Evolutionary conservation across 2,113 vertebrate genomes (phyloP), one percentile per base, ranked within the genome.

Genomic region (Catagonus wagneri): DNA sequence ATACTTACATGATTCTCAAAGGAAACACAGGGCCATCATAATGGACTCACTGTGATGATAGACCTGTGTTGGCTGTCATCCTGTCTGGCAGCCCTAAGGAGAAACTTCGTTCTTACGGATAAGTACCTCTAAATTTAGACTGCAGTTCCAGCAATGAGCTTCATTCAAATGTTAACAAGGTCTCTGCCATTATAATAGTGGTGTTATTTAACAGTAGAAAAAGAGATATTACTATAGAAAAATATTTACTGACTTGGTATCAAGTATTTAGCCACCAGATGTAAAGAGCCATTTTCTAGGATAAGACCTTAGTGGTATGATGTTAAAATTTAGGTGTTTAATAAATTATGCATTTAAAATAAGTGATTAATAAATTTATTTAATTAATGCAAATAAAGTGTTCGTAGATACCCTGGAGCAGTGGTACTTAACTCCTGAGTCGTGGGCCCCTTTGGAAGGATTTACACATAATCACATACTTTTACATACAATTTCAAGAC

Each of bases 141-240:
- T 60, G 5, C 6, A 54, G 44, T 25, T 52, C 29, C 60, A 69
- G n/a, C 93, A 94, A 74, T 92, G 17, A 92, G 27, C 9, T 63
- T 52, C 25, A 66, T 56, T 87, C 3, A 61, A 94, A n/a, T 74
- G 58, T 65, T 54, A 61, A 50, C 86, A 39, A 81, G 50, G 25
- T n/a, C 13, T 54, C 20, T 36, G 16, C 20, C 65, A 39, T 74
- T 83, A 63, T 68, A 68, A 52, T 71, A 19, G 58, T 52, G 4
- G 34, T 65, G 19, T 79, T 66, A 63, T 63, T 85, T 89, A 50
- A 54, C 72, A 36, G 8, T 83, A 94, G 58, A 39, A 74, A 86
- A 85, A 93, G 50, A 84, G 72, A 65, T 16, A 79, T 44, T n/a
- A 56, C 44, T 65, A 71, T 52, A 93, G 56, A 74, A 92, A 97